Evolutionary conservation across 2,888 invertebrate species (phyloP).

Genomic region (Omphaloscelis lunosa): DNA sequence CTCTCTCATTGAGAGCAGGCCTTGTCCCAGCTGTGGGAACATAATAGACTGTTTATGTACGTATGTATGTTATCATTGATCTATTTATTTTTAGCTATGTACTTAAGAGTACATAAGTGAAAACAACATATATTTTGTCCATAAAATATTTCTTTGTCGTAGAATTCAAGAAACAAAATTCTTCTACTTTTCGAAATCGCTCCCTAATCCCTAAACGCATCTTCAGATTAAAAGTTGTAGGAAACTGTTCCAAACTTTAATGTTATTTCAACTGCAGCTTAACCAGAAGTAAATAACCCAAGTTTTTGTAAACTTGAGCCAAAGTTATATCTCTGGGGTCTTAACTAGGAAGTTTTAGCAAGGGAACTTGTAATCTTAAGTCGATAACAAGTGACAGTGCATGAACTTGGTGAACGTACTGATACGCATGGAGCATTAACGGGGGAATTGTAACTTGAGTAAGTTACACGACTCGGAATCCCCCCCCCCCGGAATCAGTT

Average conservation of each 20-base stretch:
- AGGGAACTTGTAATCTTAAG: conserved; percentile 59
- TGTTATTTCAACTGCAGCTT: conserved; percentile 49
- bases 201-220: conserved; percentile 21
- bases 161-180: not conserved
- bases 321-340: conserved; percentile 48
- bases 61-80: too few relatives aligned
- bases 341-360: conserved; percentile 47
- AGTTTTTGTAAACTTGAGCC: conserved; percentile 54
- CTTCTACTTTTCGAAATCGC: not conserved
- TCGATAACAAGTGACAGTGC: conserved; percentile 52
- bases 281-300: conserved; percentile 42
- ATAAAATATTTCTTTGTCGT: not conserved
- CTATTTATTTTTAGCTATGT: too few relatives aligned
- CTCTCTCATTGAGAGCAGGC: too few relatives aligned
- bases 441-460: conserved; percentile 26
- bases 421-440: conserved; percentile 40
- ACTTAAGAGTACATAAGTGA: too few relatives aligned
- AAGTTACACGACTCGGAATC: conserved; percentile 18
- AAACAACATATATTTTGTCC: too few relatives aligned
- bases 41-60: too few relatives aligned
- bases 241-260: conserved; percentile 23
- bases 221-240: conserved; percentile 42
- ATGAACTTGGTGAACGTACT: conserved; percentile 21
- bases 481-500: too few relatives aligned
- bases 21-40: too few relatives aligned